Conservation (phyloP, 92 coral and sea anemone species). For the Desmophyllum pertusum region DNA sequence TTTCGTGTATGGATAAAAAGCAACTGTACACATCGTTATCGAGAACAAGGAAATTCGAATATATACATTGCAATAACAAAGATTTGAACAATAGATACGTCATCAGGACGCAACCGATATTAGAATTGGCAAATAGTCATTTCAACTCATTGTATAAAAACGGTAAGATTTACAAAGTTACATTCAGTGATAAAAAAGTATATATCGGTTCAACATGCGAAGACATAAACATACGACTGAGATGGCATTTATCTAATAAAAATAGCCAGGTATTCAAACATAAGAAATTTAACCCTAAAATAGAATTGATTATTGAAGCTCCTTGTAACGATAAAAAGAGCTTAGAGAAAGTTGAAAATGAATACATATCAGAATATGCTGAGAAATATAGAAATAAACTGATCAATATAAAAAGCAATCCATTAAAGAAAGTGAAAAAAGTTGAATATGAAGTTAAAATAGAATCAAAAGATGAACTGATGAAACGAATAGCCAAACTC, state of each 20-base stretch:
- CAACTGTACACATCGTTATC: constrained; percentile 36
- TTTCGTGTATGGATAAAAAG: constrained; percentile 46
- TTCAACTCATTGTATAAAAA: constrained; percentile 3
- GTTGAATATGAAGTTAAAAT: constrained; percentile 34
- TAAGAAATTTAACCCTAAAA: constrained; percentile 22
- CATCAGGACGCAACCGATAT: neutral
- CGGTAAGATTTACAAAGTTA: no score
- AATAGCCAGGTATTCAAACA: no score
- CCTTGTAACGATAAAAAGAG: constrained; percentile 42
- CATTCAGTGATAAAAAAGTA: neutral
- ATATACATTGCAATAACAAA: constrained; percentile 16
- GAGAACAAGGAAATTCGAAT: constrained; percentile 34
- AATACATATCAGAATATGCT: constrained; percentile 38
- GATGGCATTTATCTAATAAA: no score
- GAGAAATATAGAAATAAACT: constrained; percentile 22
- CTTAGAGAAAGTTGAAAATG: constrained; percentile 40
- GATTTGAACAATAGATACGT: constrained; percentile 13
- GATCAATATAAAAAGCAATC: constrained; percentile 32
- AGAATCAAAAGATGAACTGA: constrained; percentile 29
- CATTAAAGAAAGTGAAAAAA: constrained; percentile 27
- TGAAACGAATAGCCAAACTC: constrained; percentile 30
- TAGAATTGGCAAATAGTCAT: neutral
- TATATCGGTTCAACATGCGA: constrained; percentile 54
- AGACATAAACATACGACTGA: constrained; percentile 16
- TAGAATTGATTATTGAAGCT: constrained; percentile 23